Conservation (phyloP, 2,113 vertebrate species). For the Probosciger aterrimus region DNA sequence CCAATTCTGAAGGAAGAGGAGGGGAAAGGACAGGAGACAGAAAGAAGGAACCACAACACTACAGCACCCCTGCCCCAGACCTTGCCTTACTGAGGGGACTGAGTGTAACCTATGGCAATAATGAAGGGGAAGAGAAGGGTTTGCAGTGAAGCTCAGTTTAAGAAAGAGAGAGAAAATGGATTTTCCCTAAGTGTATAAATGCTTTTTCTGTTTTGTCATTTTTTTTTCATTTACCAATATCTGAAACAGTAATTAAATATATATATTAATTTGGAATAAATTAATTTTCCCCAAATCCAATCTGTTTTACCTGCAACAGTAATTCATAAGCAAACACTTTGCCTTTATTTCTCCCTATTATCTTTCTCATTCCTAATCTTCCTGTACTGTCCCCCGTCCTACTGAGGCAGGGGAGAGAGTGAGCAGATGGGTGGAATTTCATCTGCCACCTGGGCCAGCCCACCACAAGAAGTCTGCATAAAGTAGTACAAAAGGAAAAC, state of each 20-base stretch:
- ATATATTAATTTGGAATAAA: neutral
- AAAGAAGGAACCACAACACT: neutral
- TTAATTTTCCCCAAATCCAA: neutral
- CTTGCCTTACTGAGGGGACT: neutral
- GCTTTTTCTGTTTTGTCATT: neutral
- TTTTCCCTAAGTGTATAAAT: neutral
- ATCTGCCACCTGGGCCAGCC: neutral
- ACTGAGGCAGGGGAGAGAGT: neutral
- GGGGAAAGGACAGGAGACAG: neutral
- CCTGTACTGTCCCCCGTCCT: neutral
- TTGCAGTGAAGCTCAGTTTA: neutral
- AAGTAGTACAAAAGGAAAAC: neutral
- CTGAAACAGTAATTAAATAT: neutral
- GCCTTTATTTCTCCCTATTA: neutral
- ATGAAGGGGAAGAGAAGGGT: neutral
- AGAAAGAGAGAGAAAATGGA: neutral
- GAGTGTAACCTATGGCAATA: neutral
- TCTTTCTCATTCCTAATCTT: neutral
- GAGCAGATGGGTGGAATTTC: neutral
- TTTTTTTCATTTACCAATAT: neutral
- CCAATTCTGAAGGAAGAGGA: neutral
- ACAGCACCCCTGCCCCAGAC: rapidly evolving
- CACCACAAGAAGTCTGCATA: neutral
- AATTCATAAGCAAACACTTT: neutral
- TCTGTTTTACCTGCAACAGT: neutral